Percentiles rank a stretch among this genome's conserved stretches.
Conservation (phyloP, 2,888 invertebrate species). For the Ectemnius lituratus region DNA sequence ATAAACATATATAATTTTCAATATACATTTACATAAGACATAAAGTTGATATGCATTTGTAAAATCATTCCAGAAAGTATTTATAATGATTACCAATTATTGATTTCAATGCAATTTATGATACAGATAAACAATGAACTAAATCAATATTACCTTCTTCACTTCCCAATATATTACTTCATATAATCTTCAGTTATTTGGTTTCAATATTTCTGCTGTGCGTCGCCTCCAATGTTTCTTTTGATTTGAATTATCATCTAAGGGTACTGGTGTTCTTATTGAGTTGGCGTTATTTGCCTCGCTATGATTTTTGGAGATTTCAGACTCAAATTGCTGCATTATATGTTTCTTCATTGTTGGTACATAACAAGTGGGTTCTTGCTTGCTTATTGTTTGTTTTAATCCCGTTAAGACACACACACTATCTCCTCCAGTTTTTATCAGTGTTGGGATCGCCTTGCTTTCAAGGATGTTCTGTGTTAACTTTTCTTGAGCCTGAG, state of each 20-base stretch:
- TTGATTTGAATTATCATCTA: slow-evolving; percentile 11
- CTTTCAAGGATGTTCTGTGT: slow-evolving; percentile 5
- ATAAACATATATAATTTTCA: too few species aligned
- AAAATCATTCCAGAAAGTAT: background rate
- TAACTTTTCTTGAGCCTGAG: background rate
- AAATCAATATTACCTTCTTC: too few species aligned
- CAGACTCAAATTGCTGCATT: slow-evolving; percentile 14
- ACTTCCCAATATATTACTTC: background rate
- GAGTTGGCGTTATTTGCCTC: background rate
- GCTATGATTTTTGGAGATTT: background rate
- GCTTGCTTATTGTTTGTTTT: slow-evolving; percentile 15
- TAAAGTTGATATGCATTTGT: background rate
- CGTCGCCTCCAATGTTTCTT: slow-evolving; percentile 61
- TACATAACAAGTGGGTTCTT: slow-evolving; percentile 51
- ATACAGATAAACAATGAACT: too few species aligned
- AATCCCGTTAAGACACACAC: background rate
- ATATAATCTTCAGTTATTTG: slow-evolving; percentile 15
- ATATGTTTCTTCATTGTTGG: slow-evolving; percentile 59
- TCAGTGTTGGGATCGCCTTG: background rate
- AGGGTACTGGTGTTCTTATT: background rate
- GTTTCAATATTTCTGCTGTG: slow-evolving; percentile 56
- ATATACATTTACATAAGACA: too few species aligned
- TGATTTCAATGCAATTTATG: background rate
- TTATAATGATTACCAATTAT: background rate
- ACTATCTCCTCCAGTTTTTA: background rate